phyloP scores from a whole-genome alignment of 2,797 vertebrate genomes.

The Schizopygopsis pylzovi region DNA sequence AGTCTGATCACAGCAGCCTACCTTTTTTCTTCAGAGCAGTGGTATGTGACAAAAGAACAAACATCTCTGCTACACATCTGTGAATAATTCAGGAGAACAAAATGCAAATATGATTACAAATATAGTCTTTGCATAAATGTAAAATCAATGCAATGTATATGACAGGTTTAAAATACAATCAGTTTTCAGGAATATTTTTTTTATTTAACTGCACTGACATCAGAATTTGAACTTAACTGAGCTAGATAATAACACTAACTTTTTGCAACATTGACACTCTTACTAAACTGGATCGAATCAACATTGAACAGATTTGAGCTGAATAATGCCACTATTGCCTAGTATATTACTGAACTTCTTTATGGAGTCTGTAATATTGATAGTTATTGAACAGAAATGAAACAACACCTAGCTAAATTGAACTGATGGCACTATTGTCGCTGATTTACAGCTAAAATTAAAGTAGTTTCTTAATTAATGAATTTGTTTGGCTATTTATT shows the following conservation, averaged over 20 bases:
- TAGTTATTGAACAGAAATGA: neutral
- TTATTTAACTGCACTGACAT: neutral
- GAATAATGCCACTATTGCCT: neutral
- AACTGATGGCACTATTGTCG: neutral
- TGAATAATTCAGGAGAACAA: constrained; percentile 1
- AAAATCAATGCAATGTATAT: neutral
- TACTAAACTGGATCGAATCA: neutral
- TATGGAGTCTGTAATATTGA: neutral
- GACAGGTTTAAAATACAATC: neutral
- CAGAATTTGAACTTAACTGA: neutral
- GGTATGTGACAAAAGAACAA: constrained; percentile 66
- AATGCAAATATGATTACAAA: neutral
- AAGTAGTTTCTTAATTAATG: too few relatives aligned
- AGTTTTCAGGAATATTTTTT: neutral
- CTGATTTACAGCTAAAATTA: neutral
- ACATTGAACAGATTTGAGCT: neutral
- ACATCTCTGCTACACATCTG: constrained; percentile 73
- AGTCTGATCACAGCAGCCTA: constrained; percentile 64
- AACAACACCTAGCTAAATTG: neutral
- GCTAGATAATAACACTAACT: too few relatives aligned
- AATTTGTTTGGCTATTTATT: neutral
- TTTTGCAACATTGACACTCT: neutral
- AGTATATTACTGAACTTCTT: neutral
- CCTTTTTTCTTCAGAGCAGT: constrained; percentile 73
- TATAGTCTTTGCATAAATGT: neutral